Evolutionary conservation across 2,113 vertebrate genomes (phyloP), one percentile per base, ranked within the genome.

Genomic region (Ptyas mucosa): DNA sequence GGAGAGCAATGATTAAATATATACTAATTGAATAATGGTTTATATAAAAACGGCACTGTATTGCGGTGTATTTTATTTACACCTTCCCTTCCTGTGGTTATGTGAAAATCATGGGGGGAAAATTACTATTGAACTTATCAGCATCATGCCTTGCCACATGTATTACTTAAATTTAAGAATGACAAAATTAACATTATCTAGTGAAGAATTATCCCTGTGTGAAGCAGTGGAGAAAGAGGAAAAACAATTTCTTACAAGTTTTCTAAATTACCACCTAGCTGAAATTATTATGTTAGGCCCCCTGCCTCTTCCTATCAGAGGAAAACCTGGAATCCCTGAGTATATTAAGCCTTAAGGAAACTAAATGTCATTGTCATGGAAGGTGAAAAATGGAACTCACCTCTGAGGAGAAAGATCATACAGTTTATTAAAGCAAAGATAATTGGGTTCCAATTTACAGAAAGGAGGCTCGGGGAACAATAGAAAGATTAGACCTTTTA

Each of bases 161-260:
- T 24, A 43, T 87, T 64, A 29, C 46, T 53, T 86, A 53, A 64
- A 57, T 90, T 90, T 87, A 93, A 90, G 75, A 90, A 93, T 49
- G 58, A 86, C 81, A 90, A 85, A 87, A 93, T 93, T 93, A 93
- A 87, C 34, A 52, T 89, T 90, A 87, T 93, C 54, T 93, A 43
- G 54, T 87, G 75, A 24, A 43, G 49, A 90, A 93, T 93, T 53
- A 57, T 87, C 55, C 29, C 85, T 86, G 89, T 20, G 12, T 64
- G 92, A 90, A 87, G 49, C 55, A 21, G 14, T 90, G 55, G 24
- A 21, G 55, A 86, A 90, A 93, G 75, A 90, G 29, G 55, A 23
- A 54, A 93, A 93, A 90, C 81, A 90, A 90, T 93, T 52, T 90
- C 81, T 90, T 64, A 81, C 57, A 90, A 90, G n/a, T 46, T 57